Base-by-base conservation (phyloP, 2,113 vertebrate genomes). In the Lasiurus cinereus region DNA sequence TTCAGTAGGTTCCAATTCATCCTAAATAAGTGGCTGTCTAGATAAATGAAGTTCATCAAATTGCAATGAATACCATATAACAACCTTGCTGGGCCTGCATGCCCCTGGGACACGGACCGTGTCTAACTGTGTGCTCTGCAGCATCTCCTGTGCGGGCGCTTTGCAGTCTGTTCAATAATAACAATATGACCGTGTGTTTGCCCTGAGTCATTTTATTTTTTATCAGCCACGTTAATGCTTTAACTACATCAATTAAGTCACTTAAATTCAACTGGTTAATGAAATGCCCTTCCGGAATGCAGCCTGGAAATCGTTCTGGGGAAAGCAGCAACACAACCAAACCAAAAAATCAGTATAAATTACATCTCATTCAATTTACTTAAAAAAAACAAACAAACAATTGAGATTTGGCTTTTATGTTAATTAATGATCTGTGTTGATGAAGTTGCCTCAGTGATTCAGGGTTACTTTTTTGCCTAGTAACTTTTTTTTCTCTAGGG, bases 21-120 rank as follows among this genome's bases (percentile, higher is more conserved):
- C 89, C 97, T 95, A 94, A 96, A 95, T 96, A 97, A 97, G 96
- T 97, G 96, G 96, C 96, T 97, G 97, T 97, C 96, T 96, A 97
- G 97, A 96, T 96, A 97, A 97, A 97, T 94, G 96, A 96, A 97
- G 96, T 97, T 97, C 96, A 96, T 97, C 96, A 96, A 97, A 97
- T 96, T 70, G 91, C 96, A 96, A 92, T 97, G 97, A 97, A 97
- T 94, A 96, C 97, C 97, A 90, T 95, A 80, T 95, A 97, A 97
- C 94, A 95, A 96, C 94, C 95, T 97, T 96, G 96, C 97, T 94
- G 96, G 97, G 86, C 94, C 21, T 82, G 88, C 70, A 31, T 83
- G 91, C 95, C 96, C 91, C 91, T 73, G 97, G 96, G 97, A 97
- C 96, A 91, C 0, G 2, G 96, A 95, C 85, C 78, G 8, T 91